These are phyloP conservation scores for Plagodis pulveraria DNA, from an alignment of 2,888 invertebrate genomes.

Conservation along the genomic window DNA sequence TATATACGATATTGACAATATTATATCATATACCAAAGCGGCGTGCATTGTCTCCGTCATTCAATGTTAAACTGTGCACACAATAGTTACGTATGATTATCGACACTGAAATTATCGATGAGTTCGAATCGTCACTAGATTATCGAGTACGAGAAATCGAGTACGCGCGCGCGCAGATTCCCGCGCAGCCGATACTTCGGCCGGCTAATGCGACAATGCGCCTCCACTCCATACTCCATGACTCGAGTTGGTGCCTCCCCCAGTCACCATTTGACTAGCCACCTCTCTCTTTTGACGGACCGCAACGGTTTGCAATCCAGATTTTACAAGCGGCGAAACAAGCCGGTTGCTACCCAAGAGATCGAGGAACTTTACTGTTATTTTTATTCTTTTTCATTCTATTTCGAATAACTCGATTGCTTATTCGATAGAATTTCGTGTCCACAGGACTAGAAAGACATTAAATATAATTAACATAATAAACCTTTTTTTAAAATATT, in stretches of 20 bases:
- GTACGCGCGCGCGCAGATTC: constrained; percentile 64
- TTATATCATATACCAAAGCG: constrained; percentile 20
- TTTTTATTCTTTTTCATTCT: no score
- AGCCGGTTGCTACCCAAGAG: constrained; percentile 34
- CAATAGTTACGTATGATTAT: constrained; percentile 26
- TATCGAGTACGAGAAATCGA: constrained; percentile 25
- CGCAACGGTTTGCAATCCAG: constrained; percentile 57
- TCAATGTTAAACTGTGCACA: constrained; percentile 23
- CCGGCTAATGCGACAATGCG: constrained; percentile 80
- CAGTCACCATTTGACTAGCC: constrained; percentile 70
- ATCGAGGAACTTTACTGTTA: constrained; percentile 24
- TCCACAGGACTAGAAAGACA: no score
- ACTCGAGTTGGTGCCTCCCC: constrained; percentile 64
- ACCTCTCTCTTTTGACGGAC: constrained; percentile 80
- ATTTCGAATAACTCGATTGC: no score
- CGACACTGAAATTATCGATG: constrained; percentile 30
- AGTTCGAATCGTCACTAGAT: constrained; percentile 25
- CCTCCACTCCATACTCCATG: constrained; percentile 51
- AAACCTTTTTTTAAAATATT: no score
- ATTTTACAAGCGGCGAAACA: constrained; percentile 35
- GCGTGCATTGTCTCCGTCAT: constrained; percentile 30
- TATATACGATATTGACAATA: constrained; percentile 22
- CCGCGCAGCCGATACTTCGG: constrained; percentile 76
- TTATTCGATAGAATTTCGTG: no score
- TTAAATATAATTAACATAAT: no score